A percentile compares a stretch with the other conserved stretches of the same genome.
These are phyloP conservation scores for Sitobion miscanthi DNA, from an alignment of 1,140 invertebrate genomes.

Conservation along the genomic window DNA sequence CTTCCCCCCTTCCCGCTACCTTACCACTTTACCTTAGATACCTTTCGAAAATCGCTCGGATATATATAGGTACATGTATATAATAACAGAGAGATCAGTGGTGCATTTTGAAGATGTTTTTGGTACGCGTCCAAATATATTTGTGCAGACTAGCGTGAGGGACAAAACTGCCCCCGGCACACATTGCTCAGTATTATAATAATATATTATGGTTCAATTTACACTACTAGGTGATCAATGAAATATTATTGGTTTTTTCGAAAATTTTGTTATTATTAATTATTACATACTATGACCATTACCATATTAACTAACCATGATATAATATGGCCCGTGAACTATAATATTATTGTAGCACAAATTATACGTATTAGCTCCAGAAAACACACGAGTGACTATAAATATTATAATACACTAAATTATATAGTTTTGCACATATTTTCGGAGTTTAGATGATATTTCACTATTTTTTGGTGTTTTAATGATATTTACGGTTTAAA, in stretches of 20 bases:
- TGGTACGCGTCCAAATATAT: not conserved
- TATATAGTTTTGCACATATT: no score
- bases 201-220: not conserved
- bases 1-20: not conserved
- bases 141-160: not conserved
- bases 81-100: not conserved
- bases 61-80: not conserved
- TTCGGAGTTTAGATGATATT: no score
- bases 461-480: no score
- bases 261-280: not conserved
- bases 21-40: not conserved
- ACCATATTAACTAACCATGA: not conserved
- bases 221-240: not conserved
- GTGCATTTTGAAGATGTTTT: not conserved
- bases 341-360: not conserved
- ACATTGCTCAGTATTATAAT: not conserved
- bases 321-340: no score
- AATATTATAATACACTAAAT: no score
- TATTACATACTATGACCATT: not conserved
- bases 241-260: not conserved
- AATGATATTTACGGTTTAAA: no score
- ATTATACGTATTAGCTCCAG: no score
- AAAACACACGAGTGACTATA: no score
- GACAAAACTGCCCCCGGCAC: not conserved
- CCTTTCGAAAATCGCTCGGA: not conserved